Conservation (phyloP, 1,140 invertebrate genomes). For the Dreissena rostriformis region DNA sequence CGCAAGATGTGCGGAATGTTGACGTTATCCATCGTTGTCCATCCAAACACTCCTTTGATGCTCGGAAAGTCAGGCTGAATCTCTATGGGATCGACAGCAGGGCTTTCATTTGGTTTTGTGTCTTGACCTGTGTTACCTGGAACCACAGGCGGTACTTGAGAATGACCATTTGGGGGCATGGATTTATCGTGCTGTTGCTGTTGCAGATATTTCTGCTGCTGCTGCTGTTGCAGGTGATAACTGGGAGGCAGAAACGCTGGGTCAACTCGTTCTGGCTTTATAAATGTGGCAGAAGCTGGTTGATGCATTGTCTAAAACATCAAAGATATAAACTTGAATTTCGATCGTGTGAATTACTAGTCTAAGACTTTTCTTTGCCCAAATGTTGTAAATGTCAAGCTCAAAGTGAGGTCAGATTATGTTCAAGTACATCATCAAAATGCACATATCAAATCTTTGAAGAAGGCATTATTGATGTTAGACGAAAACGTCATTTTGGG, state of each 20-base stretch:
- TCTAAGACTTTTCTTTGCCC: too few relatives aligned
- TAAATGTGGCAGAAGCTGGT: slow-evolving; percentile 1
- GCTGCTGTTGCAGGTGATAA: slow-evolving; percentile 43
- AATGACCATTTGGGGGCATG: neutral
- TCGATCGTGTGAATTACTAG: neutral
- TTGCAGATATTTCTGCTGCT: slow-evolving; percentile 15
- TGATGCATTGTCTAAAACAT: slow-evolving; percentile 35
- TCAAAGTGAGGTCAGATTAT: too few relatives aligned
- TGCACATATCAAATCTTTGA: too few relatives aligned
- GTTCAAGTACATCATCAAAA: too few relatives aligned
- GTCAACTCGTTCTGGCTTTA: slow-evolving; percentile 48
- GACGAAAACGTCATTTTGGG: too few relatives aligned
- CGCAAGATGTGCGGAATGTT: slow-evolving; percentile 94
- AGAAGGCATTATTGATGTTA: too few relatives aligned
- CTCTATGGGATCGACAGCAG: slow-evolving; percentile 22
- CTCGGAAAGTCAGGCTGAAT: slow-evolving; percentile 59
- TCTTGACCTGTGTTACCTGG: neutral
- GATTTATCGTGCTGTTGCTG: neutral
- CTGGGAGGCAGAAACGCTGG: slow-evolving; percentile 31
- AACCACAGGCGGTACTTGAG: neutral
- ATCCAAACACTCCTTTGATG: slow-evolving; percentile 91
- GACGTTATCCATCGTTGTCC: slow-evolving; percentile 91
- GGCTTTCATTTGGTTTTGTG: neutral
- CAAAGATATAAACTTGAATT: neutral
- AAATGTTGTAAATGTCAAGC: too few relatives aligned